Evolutionary conservation across 2,888 invertebrate species (phyloP).

Genomic region (Scaptomyza tumidula): DNA sequence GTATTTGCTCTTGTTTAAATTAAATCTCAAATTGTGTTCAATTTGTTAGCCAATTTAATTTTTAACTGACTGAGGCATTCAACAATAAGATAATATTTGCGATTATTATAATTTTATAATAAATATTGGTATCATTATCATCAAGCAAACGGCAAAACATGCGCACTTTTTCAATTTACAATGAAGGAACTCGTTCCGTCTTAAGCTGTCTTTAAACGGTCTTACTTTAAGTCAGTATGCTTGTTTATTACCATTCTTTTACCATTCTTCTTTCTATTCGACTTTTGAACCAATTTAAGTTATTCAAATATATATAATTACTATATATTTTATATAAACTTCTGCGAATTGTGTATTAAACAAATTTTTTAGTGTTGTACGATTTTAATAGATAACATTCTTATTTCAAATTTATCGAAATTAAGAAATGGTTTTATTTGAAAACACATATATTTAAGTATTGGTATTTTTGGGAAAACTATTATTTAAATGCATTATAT

Average conservation of each 20-base stretch:
- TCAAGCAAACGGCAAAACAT: constrained; percentile 15
- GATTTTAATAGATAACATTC: background rate
- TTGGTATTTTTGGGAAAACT: background rate
- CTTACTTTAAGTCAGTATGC: constrained; percentile 6
- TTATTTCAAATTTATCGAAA: background rate
- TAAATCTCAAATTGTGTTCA: constrained; percentile 15
- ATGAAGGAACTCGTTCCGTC: constrained; percentile 54
- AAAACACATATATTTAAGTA: background rate
- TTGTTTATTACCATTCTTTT: background rate
- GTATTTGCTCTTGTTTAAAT: constrained; percentile 16
- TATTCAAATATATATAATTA: background rate
- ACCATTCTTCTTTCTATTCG: background rate
- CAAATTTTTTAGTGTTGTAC: background rate
- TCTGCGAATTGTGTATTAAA: constrained; percentile 2
- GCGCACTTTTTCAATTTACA: constrained; percentile 31
- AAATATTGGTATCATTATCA: constrained; percentile 13
- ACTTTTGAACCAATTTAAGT: background rate
- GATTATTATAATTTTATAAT: constrained; percentile 21
- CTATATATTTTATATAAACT: constrained; percentile 2
- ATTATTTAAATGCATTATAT: constrained; percentile 12
- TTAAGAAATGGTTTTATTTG: background rate
- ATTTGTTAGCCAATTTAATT: constrained; percentile 21
- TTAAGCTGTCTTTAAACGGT: constrained; percentile 43
- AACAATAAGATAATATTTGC: constrained; percentile 50
- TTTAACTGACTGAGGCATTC: constrained; percentile 72